Evolutionary conservation across 2,797 vertebrate species (phyloP).

Genomic region (Rhinichthys osculus): DNA sequence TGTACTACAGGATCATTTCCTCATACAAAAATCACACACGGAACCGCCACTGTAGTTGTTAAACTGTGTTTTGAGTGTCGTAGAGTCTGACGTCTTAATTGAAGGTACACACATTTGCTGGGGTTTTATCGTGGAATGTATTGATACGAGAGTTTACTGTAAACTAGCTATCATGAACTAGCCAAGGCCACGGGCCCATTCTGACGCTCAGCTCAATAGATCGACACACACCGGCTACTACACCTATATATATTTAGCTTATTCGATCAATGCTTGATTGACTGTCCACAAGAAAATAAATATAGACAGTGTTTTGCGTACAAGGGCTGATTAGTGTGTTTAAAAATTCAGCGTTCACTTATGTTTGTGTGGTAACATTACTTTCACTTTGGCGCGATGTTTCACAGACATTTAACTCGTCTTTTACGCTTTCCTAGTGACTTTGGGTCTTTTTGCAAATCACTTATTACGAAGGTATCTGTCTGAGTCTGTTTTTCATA

Average conservation of each 20-base stretch:
- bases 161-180: neutral
- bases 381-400: slow-evolving; percentile 38
- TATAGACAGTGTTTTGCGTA: neutral
- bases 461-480: neutral
- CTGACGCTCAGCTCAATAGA: slow-evolving; percentile 15
- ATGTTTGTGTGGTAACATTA: neutral
- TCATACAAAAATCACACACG: slow-evolving; percentile 2
- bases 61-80: neutral
- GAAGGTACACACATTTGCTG: neutral
- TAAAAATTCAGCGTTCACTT: neutral
- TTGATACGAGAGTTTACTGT: neutral
- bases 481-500: neutral
- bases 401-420: neutral
- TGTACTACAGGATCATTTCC: slow-evolving; percentile 23
- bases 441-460: neutral
- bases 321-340: neutral
- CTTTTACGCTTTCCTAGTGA: neutral
- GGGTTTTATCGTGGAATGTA: neutral
- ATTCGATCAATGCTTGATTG: neutral
- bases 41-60: neutral
- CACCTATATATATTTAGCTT: neutral
- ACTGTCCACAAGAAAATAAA: neutral
- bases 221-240: neutral
- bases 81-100: neutral
- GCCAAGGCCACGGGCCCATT: slow-evolving; percentile 30